Percentiles rank a stretch among this genome's conserved stretches.
Evolutionary conservation across 1,140 invertebrate genomes (phyloP).

Genomic region (Metopolophium dirhodum): DNA sequence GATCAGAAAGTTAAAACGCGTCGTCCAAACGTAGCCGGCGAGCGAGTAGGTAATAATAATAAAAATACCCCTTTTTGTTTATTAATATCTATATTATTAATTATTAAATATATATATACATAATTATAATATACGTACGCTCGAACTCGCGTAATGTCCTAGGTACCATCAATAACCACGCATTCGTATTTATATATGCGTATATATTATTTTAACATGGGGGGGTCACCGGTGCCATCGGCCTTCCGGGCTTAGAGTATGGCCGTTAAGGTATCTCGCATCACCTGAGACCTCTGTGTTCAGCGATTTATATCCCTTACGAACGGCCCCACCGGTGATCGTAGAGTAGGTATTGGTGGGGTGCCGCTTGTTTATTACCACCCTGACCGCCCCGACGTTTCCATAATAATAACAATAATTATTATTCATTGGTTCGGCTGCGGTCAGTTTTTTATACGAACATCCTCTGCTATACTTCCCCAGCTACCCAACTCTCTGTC

Average conservation of each 20-base stretch:
- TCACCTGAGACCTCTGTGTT: constrained; percentile 44
- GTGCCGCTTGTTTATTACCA: constrained; percentile 41
- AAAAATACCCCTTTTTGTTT: not conserved
- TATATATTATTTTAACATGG: not conserved
- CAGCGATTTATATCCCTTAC: constrained; percentile 37
- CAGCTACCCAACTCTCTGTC: not conserved
- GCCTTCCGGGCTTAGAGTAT: constrained; percentile 43
- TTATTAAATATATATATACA: not conserved
- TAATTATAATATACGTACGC: not conserved
- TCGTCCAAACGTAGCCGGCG: not conserved
- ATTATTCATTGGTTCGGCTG: constrained; percentile 25
- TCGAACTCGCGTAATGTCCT: not conserved
- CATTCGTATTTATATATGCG: not conserved
- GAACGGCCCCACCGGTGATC: not conserved
- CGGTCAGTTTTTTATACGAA: constrained; percentile 9
- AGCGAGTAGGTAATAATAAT: not conserved
- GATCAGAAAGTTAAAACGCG: constrained; percentile 26
- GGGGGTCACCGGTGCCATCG: constrained; percentile 46
- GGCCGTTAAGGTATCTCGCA: constrained; percentile 50
- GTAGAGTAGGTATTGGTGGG: not conserved
- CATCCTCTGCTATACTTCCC: not conserved
- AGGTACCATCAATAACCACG: constrained; percentile 42
- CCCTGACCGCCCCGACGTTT: not conserved
- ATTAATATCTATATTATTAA: not conserved
- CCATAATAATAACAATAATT: constrained; percentile 43